Evolutionary conservation across 2,888 invertebrate genomes (phyloP).

Genomic region (Ashinkailepas kermadecensis): DNA sequence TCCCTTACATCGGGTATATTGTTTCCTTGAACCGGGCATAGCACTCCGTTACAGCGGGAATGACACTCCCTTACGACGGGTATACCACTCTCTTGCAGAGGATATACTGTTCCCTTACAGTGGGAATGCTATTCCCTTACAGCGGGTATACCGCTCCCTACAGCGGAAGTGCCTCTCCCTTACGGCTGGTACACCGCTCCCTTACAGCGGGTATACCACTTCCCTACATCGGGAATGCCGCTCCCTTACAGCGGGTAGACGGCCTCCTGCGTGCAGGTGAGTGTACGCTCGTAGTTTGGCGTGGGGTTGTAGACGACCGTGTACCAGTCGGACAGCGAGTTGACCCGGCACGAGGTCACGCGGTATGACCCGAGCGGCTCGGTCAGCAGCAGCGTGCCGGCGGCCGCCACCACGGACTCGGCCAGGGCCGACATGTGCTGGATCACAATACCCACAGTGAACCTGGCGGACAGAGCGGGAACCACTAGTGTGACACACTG

Average conservation of each 20-base stretch:
- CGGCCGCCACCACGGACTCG: slow-evolving; percentile 67
- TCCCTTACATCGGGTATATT: too few species aligned
- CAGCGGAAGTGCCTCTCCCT: too few species aligned
- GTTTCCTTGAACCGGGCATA: too few species aligned
- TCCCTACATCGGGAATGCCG: slow-evolving; percentile 22
- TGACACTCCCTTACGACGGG: too few species aligned
- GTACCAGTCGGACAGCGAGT: slow-evolving; percentile 88
- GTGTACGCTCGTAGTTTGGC: slow-evolving; percentile 76
- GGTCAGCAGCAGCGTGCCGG: slow-evolving; percentile 67
- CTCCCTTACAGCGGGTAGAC: slow-evolving; percentile 82
- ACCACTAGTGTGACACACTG: too few species aligned
- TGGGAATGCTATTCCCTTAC: neutral
- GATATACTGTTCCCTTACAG: too few species aligned
- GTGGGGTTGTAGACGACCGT: slow-evolving; percentile 88
- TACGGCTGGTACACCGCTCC: neutral
- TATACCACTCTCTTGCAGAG: too few species aligned
- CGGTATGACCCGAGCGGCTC: slow-evolving; percentile 71
- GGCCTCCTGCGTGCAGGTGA: slow-evolving; percentile 95
- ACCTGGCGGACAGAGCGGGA: slow-evolving; percentile 46
- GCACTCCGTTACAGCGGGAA: too few species aligned
- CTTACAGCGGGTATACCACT: slow-evolving; percentile 23
- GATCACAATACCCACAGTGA: slow-evolving; percentile 63
- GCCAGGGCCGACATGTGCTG: slow-evolving; percentile 73
- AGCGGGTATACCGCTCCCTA: neutral
- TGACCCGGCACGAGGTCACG: slow-evolving; percentile 46